Evolutionary conservation across 2,797 vertebrate species (phyloP).

Genomic region (Parotocinclus haroldoi): DNA sequence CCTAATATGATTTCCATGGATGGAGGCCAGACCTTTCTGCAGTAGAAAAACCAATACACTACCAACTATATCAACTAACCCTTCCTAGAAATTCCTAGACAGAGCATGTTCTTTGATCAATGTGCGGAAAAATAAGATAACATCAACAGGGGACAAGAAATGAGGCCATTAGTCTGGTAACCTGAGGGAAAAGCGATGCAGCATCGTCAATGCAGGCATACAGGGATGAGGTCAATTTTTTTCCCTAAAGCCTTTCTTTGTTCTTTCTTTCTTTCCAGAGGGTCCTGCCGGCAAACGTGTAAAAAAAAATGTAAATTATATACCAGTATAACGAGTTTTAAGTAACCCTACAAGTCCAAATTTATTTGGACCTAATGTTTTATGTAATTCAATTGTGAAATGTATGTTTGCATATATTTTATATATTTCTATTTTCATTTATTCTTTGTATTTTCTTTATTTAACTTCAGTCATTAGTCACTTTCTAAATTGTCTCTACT

Average conservation of each 20-base stretch:
- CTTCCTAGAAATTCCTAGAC: constrained; percentile 5
- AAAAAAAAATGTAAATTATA: too few species aligned
- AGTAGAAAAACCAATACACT: background rate
- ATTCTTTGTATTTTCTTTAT: too few species aligned
- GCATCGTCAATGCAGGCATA: constrained; percentile 14
- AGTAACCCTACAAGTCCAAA: too few species aligned
- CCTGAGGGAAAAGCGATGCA: constrained; percentile 21
- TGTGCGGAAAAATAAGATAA: constrained; percentile 27
- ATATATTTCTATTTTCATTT: too few species aligned
- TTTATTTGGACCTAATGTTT: too few species aligned
- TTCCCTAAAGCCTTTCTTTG: too few species aligned
- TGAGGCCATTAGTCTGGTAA: constrained; percentile 34
- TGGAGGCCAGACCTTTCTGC: constrained; percentile 31
- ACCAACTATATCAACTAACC: constrained; percentile 1
- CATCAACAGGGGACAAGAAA: constrained; percentile 28
- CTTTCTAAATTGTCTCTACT: too few species aligned
- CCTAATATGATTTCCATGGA: constrained; percentile 27
- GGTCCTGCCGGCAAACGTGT: background rate
- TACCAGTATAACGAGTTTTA: too few species aligned
- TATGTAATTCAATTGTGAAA: too few species aligned
- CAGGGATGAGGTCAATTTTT: constrained; percentile 20
- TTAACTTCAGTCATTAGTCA: too few species aligned
- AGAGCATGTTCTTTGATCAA: constrained; percentile 30
- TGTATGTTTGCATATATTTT: too few species aligned
- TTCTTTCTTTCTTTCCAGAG: too few species aligned